A percentile compares a stretch with the other conserved stretches of the same genome.
phyloP scores from a whole-genome alignment of 2,113 vertebrate species.

The Panthera uncia region DNA sequence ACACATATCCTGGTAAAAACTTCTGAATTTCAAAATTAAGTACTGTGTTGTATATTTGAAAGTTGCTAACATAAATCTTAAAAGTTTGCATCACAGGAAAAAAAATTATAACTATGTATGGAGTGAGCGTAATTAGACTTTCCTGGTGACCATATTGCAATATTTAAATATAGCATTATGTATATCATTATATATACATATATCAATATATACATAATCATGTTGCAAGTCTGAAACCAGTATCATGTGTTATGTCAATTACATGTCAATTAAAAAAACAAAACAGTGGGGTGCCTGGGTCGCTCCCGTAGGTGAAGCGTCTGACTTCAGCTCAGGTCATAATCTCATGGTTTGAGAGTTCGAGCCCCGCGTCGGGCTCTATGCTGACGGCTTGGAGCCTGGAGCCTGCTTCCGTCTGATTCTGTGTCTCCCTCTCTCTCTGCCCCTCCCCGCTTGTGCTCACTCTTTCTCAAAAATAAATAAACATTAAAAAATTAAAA shows the following conservation, averaged over 20 bases:
- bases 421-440: no score
- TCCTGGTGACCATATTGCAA: not conserved
- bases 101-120: not conserved
- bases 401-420: no score
- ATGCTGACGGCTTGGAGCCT: no score
- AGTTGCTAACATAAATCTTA: not conserved
- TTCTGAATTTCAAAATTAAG: conserved; percentile 9
- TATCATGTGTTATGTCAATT: not conserved
- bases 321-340: no score
- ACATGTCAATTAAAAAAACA: not conserved
- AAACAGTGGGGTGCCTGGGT: no score
- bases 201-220: not conserved
- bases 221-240: not conserved
- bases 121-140: not conserved
- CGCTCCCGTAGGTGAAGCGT: fast-evolving
- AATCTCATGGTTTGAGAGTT: no score
- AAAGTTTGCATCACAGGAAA: not conserved
- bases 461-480: no score
- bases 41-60: not conserved
- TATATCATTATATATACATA: no score
- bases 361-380: no score
- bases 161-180: not conserved
- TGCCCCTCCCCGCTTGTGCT: no score
- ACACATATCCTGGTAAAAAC: not conserved
- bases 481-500: no score